Evolutionary conservation across 1,140 invertebrate genomes (phyloP), one percentile per base, ranked within the genome.

Genomic region (Lepidurus couesii): DNA sequence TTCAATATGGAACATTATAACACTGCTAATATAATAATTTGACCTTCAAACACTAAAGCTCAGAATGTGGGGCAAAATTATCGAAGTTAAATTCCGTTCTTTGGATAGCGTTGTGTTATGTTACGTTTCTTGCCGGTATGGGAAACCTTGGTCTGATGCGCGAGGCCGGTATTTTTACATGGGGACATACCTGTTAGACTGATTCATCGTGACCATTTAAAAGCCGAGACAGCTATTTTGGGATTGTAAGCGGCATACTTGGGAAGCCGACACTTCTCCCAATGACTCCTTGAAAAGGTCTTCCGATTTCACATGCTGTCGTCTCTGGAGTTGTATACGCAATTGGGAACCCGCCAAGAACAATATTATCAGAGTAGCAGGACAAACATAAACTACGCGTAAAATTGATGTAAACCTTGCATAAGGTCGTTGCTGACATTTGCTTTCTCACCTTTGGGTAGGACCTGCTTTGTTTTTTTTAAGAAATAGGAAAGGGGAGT

Each of bases 111-210:
- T 34, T 34, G 3, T 34, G 34, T 34, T 34, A 34, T 34, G 34
- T 34, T 34, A 34, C 34, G 34, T 34, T 34, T 34, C 34, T 34
- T 34, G 34, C 34, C 34, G 34, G 34, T 34, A 34, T 34, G 34
- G 34, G 34, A 34, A 34, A 34, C 34, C 34, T 34, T 34, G 34
- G 34, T 34, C 34, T 65, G 9, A n/a, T 65, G 21, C 1, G 13
- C 21, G 53, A 9, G 16, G 53, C 16, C 53, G 53, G 16, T 65
- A 65, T 65, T 65, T 65, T 13, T 65, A 65, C 53, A 65, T 21
- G 53, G 53, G 53, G 13, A 13, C 53, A 65, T 65, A 65, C 53
- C 53, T 65, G 53, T 65, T 65, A 65, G 53, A 65, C 53, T 65
- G 53, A 65, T 65, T 65, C 53, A 65, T 65, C 53, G 53, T 65